Evolutionary conservation across 2,888 invertebrate species (phyloP), one percentile per base, ranked within the genome.

Genomic region (Thereva unica): DNA sequence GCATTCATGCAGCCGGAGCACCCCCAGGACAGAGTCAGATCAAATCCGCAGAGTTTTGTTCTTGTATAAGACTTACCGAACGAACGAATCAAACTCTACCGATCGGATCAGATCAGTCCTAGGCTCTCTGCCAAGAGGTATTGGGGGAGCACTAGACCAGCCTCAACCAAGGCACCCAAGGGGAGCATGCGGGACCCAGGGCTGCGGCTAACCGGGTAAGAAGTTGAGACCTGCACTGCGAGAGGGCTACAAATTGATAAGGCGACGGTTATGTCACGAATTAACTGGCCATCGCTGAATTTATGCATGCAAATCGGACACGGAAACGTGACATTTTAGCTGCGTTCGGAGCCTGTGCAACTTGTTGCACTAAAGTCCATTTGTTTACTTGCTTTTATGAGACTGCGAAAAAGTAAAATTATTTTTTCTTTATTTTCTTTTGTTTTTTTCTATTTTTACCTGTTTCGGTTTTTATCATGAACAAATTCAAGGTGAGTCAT

Each of bases 221-320:
- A 23, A 52, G 52, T 4, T 35, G 23, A 52, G 47, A 47, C 47
- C 40, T 47, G 37, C 44, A 37, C 59, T 47, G 49, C 49, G 49
- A 59, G 47, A 59, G 23, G 23, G 65, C 59, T 65, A 68, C 68
- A 68, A 68, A 68, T 68, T 68, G 68, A 68, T 68, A 68, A 68
- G 68, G 52, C 65, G 68, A 59, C 50, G 68, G 68, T 68, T 68
- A 68, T 68, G 68, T 68, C 68, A 68, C 68, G 68, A 68, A 68
- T 68, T 65, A 68, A 68, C 68, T 68, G 68, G 64, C 68, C 68
- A 68, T 68, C 67, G 68, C 59, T 65, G 68, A 68, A 68, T 68
- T 68, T 68, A 68, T 68, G 68, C 65, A 68, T 68, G 68, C 68
- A 68, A 68, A 68, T 68, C 68, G 49, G 61, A 57, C 68, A 68